Base-by-base conservation (phyloP, 2,888 invertebrate species). In the Eubasilissa splendida region DNA sequence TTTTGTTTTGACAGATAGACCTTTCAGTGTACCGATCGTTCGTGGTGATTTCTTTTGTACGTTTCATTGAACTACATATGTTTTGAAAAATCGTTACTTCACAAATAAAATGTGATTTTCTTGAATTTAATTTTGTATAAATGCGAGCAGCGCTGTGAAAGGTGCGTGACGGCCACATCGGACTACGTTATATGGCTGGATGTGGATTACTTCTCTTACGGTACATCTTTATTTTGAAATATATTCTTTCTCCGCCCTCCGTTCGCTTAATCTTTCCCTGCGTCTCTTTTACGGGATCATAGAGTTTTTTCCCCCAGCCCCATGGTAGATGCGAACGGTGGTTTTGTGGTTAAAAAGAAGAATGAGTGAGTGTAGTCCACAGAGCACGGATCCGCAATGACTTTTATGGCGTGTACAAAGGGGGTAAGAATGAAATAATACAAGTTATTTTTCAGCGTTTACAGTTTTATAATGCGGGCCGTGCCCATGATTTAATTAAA, bases 171-270 rank as follows among this genome's bases (percentile, higher is more conserved):
- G 22, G 22, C 22, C 22, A 22, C 22, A 22, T 22, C 22, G 22
- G 22, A 22, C 33, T 66, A 33, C 42, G 66, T 12, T 66, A 66
- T 66, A 66, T 10, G 66, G 50, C n/a, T n/a, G 66, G 66, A n/a
- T 31, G 66, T 66, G 66, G 31, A 66, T 66, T 66, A 66, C 66
- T 66, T 66, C 42, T 22, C 22, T 66, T 66, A 42, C 42, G n/a
- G 66, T 66, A 66, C 42, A 66, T 66, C 66, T 42, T 66, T 66
- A 66, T 66, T 66, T 66, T 66, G 66, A 66, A 66, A 66, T 66
- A 66, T 66, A 66, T 66, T 66, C 60, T 66, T 66, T 42, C n/a
- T 12, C 66, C 66, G 66, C 66, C 66, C 66, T 42, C 22, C 66
- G 66, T 42, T 66, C 66, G 42, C 66, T 66, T 66, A 66, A 66